phyloP scores from a whole-genome alignment of 2,888 invertebrate species.

The Drosophila pullipes region DNA sequence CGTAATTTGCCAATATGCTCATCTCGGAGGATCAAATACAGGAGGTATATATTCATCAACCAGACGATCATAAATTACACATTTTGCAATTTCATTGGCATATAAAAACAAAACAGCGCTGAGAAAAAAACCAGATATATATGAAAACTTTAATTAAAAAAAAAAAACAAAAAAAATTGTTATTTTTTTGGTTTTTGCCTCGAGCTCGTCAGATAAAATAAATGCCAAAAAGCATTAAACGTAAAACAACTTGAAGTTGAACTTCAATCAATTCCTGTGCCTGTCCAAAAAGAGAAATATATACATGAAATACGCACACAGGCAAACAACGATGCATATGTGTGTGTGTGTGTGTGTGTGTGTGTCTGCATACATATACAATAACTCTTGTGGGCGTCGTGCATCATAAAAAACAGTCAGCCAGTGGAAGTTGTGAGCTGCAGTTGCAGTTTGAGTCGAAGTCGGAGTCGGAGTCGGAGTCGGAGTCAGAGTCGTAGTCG shows the following conservation, averaged over 20 bases:
- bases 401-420: conserved; percentile 77
- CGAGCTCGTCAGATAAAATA: conserved; percentile 26
- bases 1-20: conserved; percentile 69
- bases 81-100: conserved; percentile 22
- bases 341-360: not conserved
- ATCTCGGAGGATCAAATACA: conserved; percentile 84
- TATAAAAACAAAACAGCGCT: not conserved
- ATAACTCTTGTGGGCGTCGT: conserved; percentile 77
- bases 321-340: not conserved
- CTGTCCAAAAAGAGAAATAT: conserved; percentile 18
- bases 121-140: not conserved
- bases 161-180: not conserved
- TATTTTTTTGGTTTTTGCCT: conserved; percentile 15
- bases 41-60: conserved; percentile 74
- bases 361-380: conserved; percentile 32
- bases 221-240: conserved; percentile 45
- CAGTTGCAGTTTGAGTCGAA: conserved; percentile 37
- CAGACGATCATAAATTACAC: conserved; percentile 34
- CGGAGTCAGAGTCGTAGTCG: conserved; percentile 20
- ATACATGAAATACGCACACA: conserved; percentile 16
- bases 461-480: conserved; percentile 23
- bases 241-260: conserved; percentile 41
- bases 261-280: conserved; percentile 72
- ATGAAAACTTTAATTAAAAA: conserved; percentile 36
- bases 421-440: conserved; percentile 43